Conservation (phyloP, 2,888 invertebrate genomes). For the Sicus ferrugineus region DNA sequence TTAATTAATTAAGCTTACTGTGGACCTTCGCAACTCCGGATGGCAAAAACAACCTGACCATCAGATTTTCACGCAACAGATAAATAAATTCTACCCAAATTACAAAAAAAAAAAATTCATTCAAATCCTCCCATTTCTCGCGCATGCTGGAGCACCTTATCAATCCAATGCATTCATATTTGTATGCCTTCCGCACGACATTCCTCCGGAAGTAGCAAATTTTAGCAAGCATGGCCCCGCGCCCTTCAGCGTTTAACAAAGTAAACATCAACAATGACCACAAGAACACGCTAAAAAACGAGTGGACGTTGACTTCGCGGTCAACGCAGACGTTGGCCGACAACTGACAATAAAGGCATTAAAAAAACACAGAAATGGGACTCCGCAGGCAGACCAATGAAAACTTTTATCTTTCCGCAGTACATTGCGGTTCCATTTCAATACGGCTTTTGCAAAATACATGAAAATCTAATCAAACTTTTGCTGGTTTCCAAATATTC, state of each 20-base stretch:
- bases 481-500: conserved; percentile 29
- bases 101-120: not conserved
- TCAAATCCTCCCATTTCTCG: not conserved
- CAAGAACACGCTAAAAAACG: conserved; percentile 31
- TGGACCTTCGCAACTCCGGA: too few relatives aligned
- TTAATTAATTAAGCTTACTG: too few relatives aligned
- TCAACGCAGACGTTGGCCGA: conserved; percentile 13
- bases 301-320: conserved; percentile 21
- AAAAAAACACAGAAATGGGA: conserved; percentile 16
- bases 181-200: conserved; percentile 33
- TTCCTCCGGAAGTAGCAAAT: conserved; percentile 59
- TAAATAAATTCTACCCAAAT: not conserved
- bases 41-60: too few relatives aligned
- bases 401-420: not conserved
- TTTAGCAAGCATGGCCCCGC: conserved; percentile 36
- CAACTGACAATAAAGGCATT: conserved; percentile 18
- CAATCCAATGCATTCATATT: not conserved
- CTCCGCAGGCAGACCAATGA: conserved; percentile 21
- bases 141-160: not conserved
- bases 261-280: conserved; percentile 33
- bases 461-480: not conserved
- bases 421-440: not conserved
- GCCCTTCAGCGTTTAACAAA: conserved; percentile 30
- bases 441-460: not conserved
- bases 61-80: too few relatives aligned